These are phyloP conservation scores for Betta splendens DNA, from an alignment of 2,797 vertebrate species.

Conservation along the genomic window DNA sequence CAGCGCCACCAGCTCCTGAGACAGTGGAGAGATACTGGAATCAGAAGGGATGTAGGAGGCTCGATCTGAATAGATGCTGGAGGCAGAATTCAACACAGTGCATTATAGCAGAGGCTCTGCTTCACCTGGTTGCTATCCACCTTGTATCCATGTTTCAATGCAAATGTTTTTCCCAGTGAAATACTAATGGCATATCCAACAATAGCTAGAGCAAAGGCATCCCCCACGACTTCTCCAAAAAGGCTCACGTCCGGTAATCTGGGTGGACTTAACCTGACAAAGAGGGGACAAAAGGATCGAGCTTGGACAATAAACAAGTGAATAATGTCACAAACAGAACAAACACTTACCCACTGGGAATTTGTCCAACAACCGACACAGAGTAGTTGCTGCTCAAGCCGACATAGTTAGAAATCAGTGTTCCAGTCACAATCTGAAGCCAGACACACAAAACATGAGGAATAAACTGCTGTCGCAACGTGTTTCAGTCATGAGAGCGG, in stretches of 20 bases:
- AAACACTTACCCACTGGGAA: conserved; percentile 89
- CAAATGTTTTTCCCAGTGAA: conserved; percentile 97
- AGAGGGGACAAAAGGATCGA: conserved; percentile 14
- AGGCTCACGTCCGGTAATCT: conserved; percentile 75
- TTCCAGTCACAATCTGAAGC: conserved; percentile 88
- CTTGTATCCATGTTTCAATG: conserved; percentile 94
- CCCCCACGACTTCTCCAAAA: conserved; percentile 85
- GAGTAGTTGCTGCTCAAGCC: conserved; percentile 78
- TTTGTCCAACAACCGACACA: conserved; percentile 89
- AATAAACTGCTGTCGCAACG: conserved; percentile 16
- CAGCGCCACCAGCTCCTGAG: conserved; percentile 93
- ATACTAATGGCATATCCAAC: conserved; percentile 95
- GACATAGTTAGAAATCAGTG: conserved; percentile 85
- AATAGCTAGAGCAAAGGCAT: conserved; percentile 93
- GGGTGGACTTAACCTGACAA: conserved; percentile 85
- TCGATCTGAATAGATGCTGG: too few relatives aligned
- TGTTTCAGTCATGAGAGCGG: conserved; percentile 40
- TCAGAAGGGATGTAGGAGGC: background rate
- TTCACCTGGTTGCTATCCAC: conserved; percentile 95
- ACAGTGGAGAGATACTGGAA: conserved; percentile 16
- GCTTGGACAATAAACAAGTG: conserved; percentile 1
- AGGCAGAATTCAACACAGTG: too few relatives aligned
- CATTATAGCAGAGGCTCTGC: background rate
- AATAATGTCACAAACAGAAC: conserved; percentile 5
- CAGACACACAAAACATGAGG: background rate